Evolutionary conservation across 2,888 invertebrate genomes (phyloP).

Genomic region (Platerodrilus igneus): DNA sequence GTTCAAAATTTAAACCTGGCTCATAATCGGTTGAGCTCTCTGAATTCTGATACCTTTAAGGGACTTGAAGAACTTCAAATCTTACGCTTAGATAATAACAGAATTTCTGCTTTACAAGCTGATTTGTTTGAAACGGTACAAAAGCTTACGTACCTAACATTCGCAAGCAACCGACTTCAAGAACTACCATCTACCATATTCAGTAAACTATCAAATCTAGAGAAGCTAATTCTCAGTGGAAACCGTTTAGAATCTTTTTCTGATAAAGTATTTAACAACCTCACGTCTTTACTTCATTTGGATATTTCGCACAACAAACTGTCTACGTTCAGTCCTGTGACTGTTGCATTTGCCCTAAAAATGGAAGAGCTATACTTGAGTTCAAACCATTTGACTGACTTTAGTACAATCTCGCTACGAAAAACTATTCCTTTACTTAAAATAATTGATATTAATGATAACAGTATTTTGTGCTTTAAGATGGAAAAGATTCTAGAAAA

Average conservation of each 20-base stretch:
- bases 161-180: neutral
- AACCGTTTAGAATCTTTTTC: constrained; percentile 7
- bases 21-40: constrained; percentile 1
- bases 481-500: too few relatives aligned
- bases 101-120: neutral
- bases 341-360: too few relatives aligned
- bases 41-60: neutral
- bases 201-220: neutral
- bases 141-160: neutral
- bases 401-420: neutral
- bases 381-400: constrained; percentile 8
- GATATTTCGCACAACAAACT: constrained; percentile 10
- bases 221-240: neutral
- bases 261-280: constrained; percentile 1
- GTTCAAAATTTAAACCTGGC: constrained; percentile 4
- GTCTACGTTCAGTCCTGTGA: neutral
- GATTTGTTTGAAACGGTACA: neutral
- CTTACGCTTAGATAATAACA: constrained; percentile 4
- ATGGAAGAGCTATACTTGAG: constrained; percentile 3
- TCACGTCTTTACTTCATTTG: neutral
- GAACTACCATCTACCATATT: constrained; percentile 4
- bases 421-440: neutral
- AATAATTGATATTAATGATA: constrained; percentile 11
- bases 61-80: constrained; percentile 4
- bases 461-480: too few relatives aligned